A percentile compares a stretch with the other conserved stretches of the same genome.
Conservation (phyloP, 2,113 vertebrate species). For the Silurus meridionalis region DNA sequence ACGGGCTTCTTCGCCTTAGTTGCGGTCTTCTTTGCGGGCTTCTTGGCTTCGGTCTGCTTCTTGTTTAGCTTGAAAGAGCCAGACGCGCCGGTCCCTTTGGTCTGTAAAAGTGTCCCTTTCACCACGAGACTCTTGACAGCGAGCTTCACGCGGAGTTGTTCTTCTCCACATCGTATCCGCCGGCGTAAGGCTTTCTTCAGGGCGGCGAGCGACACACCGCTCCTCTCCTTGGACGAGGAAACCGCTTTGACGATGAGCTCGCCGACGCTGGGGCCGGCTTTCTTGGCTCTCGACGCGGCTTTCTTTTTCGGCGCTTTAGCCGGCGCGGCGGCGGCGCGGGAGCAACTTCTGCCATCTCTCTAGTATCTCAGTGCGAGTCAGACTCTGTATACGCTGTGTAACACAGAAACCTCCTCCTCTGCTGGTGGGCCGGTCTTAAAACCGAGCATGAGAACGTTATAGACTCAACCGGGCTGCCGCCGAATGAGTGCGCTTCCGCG, state of each 20-base stretch:
- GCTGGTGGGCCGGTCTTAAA: too few species aligned
- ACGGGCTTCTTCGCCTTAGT: not conserved
- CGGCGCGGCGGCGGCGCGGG: too few species aligned
- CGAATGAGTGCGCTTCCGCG: too few species aligned
- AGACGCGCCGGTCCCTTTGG: slow-evolving; percentile 24
- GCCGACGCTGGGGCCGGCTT: not conserved
- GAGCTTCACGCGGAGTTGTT: slow-evolving; percentile 26
- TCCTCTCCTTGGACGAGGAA: slow-evolving; percentile 1
- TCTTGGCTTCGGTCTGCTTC: slow-evolving; percentile 20
- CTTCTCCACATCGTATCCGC: slow-evolving; percentile 18
- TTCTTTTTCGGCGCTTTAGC: too few species aligned
- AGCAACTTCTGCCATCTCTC: too few species aligned
- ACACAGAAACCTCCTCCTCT: too few species aligned
- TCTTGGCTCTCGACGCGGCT: too few species aligned
- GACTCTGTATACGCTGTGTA: too few species aligned
- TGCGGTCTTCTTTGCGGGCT: not conserved
- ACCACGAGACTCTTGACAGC: slow-evolving; percentile 12
- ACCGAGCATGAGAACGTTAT: too few species aligned
- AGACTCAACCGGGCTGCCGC: too few species aligned
- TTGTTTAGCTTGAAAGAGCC: slow-evolving; percentile 40
- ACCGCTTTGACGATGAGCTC: slow-evolving; percentile 29
- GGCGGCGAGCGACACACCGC: slow-evolving; percentile 3
- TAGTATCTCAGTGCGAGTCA: too few species aligned
- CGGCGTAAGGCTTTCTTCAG: not conserved
- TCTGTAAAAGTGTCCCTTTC: not conserved